These are phyloP conservation scores for Pseudoips prasinana DNA, from an alignment of 2,888 invertebrate genomes.

Conservation along the genomic window DNA sequence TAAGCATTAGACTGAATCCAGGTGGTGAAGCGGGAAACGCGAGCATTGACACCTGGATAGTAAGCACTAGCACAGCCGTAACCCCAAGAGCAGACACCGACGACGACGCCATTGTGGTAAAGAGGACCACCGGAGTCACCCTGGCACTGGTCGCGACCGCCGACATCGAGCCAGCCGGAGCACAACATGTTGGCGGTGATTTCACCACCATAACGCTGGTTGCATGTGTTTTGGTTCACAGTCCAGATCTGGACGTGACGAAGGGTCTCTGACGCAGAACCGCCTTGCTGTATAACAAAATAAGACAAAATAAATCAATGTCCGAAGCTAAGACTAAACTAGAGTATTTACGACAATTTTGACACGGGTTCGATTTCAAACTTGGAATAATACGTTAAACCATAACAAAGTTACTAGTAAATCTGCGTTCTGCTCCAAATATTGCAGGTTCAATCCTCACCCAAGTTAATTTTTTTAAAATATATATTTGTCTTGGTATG, in stretches of 20 bases:
- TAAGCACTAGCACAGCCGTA: slow-evolving; percentile 27
- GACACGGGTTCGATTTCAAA: too few relatives aligned
- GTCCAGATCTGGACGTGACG: slow-evolving; percentile 46
- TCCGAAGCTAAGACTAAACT: background rate
- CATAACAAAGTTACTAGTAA: too few relatives aligned
- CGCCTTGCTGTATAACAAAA: slow-evolving; percentile 13
- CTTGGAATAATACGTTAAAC: background rate
- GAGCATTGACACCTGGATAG: slow-evolving; percentile 43
- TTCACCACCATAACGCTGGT: slow-evolving; percentile 24
- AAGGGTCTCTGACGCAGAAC: slow-evolving; percentile 32
- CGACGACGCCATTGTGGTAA: slow-evolving; percentile 38
- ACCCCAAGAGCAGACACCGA: slow-evolving; percentile 46
- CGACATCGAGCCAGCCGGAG: slow-evolving; percentile 47
- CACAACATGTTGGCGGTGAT: slow-evolving; percentile 48
- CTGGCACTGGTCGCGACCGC: slow-evolving; percentile 49
- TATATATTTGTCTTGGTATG: too few relatives aligned
- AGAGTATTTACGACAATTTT: background rate
- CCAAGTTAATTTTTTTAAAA: too few relatives aligned
- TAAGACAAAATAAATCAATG: background rate
- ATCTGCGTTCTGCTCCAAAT: too few relatives aligned
- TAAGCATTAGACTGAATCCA: slow-evolving; percentile 42
- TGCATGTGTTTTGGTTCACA: slow-evolving; percentile 39
- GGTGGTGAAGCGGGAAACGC: slow-evolving; percentile 35
- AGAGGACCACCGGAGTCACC: slow-evolving; percentile 46
- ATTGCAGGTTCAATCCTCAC: too few relatives aligned